Conservation (phyloP, 2,797 vertebrate species). For the Clarias platycephalus region DNA sequence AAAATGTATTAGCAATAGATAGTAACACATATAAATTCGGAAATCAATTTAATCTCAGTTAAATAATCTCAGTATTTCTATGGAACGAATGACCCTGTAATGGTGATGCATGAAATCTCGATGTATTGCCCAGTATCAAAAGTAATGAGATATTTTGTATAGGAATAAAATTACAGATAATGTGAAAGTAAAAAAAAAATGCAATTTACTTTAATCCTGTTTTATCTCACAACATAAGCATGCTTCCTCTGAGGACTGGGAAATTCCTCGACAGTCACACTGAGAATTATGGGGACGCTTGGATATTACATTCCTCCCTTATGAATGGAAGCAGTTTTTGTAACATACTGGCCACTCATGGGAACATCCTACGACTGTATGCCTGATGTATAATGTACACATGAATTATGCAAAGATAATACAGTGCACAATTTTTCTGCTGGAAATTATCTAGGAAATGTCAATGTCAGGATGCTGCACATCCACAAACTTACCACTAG, state of each 20-base stretch:
- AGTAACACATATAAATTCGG: slow-evolving; percentile 18
- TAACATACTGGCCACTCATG: slow-evolving; percentile 59
- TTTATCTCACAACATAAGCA: slow-evolving; percentile 25
- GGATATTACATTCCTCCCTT: slow-evolving; percentile 40
- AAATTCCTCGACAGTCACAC: slow-evolving; percentile 29
- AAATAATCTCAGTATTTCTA: background rate
- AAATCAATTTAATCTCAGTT: slow-evolving; percentile 18
- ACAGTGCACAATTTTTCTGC: slow-evolving; percentile 54
- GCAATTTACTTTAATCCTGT: slow-evolving; percentile 21
- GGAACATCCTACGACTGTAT: slow-evolving; percentile 58
- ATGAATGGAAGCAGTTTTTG: slow-evolving; percentile 54
- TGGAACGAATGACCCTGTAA: background rate
- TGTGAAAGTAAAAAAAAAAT: slow-evolving; percentile 3
- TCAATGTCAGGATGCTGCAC: slow-evolving; percentile 10
- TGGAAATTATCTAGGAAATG: slow-evolving; percentile 13
- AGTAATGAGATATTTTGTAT: slow-evolving; percentile 14
- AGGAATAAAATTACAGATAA: slow-evolving; percentile 32
- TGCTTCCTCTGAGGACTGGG: slow-evolving; percentile 35
- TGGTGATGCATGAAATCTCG: background rate
- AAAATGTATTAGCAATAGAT: background rate
- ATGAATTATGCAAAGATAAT: slow-evolving; percentile 67
- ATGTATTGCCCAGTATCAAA: background rate
- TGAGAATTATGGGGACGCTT: slow-evolving; percentile 35
- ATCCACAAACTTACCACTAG: slow-evolving; percentile 59
- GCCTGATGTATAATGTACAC: slow-evolving; percentile 65